Conservation (phyloP, 1,140 invertebrate genomes). For the Dendroctonus ponderosae region DNA sequence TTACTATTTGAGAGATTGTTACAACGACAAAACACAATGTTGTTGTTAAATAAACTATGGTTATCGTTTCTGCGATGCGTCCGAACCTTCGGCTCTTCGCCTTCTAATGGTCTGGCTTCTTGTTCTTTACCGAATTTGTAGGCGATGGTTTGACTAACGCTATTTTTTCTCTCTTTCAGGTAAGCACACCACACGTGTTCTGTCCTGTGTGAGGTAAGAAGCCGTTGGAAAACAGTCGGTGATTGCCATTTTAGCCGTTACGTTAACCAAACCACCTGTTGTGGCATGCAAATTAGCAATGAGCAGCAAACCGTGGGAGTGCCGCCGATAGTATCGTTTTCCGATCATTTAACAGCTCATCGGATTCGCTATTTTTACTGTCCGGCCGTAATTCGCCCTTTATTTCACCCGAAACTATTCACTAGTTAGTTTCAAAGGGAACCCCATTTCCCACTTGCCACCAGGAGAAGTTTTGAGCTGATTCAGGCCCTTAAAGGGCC, state of each 20-base stretch:
- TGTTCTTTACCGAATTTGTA: too few relatives aligned
- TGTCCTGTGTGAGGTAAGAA: too few relatives aligned
- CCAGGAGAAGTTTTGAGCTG: too few relatives aligned
- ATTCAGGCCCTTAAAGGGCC: too few relatives aligned
- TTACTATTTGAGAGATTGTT: slow-evolving; percentile 12
- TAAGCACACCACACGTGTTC: too few relatives aligned
- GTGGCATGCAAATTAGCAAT: slow-evolving; percentile 18
- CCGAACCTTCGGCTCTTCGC: too few relatives aligned
- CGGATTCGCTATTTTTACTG: slow-evolving; percentile 11
- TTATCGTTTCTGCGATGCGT: too few relatives aligned
- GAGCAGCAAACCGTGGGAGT: slow-evolving; percentile 17
- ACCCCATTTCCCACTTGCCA: too few relatives aligned
- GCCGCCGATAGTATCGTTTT: slow-evolving; percentile 10
- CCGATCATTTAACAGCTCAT: slow-evolving; percentile 18
- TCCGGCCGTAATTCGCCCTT: slow-evolving; percentile 4
- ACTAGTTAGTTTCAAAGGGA: too few relatives aligned
- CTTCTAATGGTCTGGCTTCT: too few relatives aligned
- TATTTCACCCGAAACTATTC: not conserved
- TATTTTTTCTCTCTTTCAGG: not conserved
- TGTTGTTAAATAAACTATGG: too few relatives aligned
- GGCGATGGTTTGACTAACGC: not conserved
- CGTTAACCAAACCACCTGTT: slow-evolving; percentile 13
- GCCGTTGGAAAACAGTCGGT: not conserved
- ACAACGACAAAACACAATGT: too few relatives aligned
- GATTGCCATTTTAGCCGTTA: not conserved